phyloP scores from a whole-genome alignment of 2,888 invertebrate genomes.

The Drosophila paranaensis region DNA sequence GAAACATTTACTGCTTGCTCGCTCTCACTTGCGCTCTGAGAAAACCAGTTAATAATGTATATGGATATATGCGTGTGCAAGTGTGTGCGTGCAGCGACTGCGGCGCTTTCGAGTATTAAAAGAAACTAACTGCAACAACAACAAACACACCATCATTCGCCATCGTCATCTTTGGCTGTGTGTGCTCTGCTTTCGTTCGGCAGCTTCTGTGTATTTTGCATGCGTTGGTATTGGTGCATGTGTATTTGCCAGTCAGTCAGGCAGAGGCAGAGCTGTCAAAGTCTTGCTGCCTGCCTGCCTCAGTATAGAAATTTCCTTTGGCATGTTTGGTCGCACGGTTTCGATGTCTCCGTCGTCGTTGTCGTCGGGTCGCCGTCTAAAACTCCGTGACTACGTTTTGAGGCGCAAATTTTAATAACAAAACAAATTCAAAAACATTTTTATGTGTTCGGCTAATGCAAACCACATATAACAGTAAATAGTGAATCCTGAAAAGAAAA shows the following conservation, averaged over 20 bases:
- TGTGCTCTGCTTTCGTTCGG: slow-evolving; percentile 73
- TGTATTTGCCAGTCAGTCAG: slow-evolving; percentile 48
- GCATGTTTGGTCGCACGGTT: slow-evolving; percentile 64
- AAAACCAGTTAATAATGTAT: slow-evolving; percentile 52
- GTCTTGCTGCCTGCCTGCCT: slow-evolving; percentile 44
- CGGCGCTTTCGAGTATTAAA: slow-evolving; percentile 41
- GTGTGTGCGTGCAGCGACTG: slow-evolving; percentile 30
- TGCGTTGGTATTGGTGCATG: slow-evolving; percentile 28
- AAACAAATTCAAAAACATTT: slow-evolving; percentile 6
- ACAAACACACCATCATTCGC: slow-evolving; percentile 38
- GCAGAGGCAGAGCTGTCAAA: slow-evolving; percentile 52
- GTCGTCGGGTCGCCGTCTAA: slow-evolving; percentile 42
- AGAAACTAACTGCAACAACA: slow-evolving; percentile 58
- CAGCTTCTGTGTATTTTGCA: slow-evolving; percentile 54
- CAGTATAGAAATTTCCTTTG: slow-evolving; percentile 83
- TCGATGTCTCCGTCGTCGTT: slow-evolving; percentile 31
- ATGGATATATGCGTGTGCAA: slow-evolving; percentile 6
- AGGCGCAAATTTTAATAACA: slow-evolving; percentile 50
- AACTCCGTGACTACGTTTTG: slow-evolving; percentile 41
- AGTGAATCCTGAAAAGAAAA: slow-evolving; percentile 11
- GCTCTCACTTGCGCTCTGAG: slow-evolving; percentile 44
- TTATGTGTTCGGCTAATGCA: slow-evolving; percentile 1
- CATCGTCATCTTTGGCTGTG: slow-evolving; percentile 66
- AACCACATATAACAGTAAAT: slow-evolving; percentile 3
- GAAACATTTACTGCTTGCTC: slow-evolving; percentile 29